A percentile compares a stretch with the other conserved stretches of the same genome.
phyloP scores from a whole-genome alignment of 2,113 vertebrate genomes.

The Hipposideros armiger region DNA sequence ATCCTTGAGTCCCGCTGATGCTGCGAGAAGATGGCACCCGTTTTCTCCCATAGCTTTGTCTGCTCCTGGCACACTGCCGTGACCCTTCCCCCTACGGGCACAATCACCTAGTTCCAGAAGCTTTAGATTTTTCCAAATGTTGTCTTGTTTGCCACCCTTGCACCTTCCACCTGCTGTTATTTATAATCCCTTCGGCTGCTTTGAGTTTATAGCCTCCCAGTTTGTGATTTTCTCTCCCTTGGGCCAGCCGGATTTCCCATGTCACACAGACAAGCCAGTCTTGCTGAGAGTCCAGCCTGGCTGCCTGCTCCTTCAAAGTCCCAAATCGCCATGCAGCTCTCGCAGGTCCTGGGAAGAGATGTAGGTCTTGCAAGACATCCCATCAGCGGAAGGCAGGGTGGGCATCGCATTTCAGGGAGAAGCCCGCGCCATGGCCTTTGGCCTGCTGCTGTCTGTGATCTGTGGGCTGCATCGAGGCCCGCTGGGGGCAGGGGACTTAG shows the following conservation, averaged over 20 bases:
- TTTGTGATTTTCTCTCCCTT: background rate
- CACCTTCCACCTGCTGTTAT: background rate
- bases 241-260: background rate
- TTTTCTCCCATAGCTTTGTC: background rate
- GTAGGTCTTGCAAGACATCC: background rate
- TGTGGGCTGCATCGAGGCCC: background rate
- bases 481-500: conserved; percentile 21
- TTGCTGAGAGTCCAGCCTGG: background rate
- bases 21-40: fast-evolving
- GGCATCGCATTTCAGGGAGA: background rate
- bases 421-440: background rate
- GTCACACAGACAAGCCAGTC: background rate
- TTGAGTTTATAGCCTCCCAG: background rate
- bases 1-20: background rate
- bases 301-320: background rate
- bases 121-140: background rate
- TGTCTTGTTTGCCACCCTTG: background rate
- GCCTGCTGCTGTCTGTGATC: conserved; percentile 62
- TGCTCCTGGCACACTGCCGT: background rate
- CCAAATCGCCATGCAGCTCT: background rate
- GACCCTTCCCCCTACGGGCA: background rate
- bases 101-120: background rate
- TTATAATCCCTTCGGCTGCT: background rate
- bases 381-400: background rate
- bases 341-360: background rate